Percentiles rank a stretch among this genome's conserved stretches.
These are phyloP conservation scores for Magallana gigas DNA, from an alignment of 1,140 invertebrate species.

Conservation along the genomic window DNA sequence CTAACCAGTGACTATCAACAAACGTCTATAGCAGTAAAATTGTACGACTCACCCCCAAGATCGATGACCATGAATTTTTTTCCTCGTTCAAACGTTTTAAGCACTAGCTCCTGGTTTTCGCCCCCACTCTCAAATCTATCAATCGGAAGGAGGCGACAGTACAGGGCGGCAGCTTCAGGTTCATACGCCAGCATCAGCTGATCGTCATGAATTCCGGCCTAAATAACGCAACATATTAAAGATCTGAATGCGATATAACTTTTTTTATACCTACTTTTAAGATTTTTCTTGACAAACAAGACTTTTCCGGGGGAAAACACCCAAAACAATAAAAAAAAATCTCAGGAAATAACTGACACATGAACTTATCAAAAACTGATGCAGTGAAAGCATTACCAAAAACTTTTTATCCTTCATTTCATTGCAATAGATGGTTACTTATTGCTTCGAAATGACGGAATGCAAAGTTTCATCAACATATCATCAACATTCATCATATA, in stretches of 20 bases:
- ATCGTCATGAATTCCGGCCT: conserved; percentile 55
- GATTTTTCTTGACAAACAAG: too few species aligned
- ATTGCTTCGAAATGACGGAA: too few species aligned
- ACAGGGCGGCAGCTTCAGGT: conserved; percentile 61
- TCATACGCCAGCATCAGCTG: conserved; percentile 56
- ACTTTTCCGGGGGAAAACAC: background rate
- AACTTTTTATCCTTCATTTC: too few species aligned
- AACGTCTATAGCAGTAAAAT: too few species aligned
- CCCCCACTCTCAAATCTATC: conserved; percentile 48
- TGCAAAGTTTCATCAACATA: too few species aligned
- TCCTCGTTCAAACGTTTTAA: conserved; percentile 45
- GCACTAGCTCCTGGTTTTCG: background rate
- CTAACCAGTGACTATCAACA: too few species aligned
- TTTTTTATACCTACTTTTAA: background rate
- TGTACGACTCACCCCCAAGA: conserved; percentile 50
- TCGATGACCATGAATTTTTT: conserved; percentile 58
- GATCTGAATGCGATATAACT: background rate
- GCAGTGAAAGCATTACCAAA: too few species aligned
- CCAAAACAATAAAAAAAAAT: background rate
- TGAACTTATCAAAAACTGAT: too few species aligned
- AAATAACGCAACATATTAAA: too few species aligned
- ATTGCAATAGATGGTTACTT: too few species aligned
- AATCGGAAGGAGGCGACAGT: conserved; percentile 52
- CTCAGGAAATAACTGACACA: too few species aligned
- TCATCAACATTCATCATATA: too few species aligned